Evolutionary conservation across 2,797 vertebrate genomes (phyloP), one percentile per base, ranked within the genome.

Genomic region (Myiotriccus ornatus): DNA sequence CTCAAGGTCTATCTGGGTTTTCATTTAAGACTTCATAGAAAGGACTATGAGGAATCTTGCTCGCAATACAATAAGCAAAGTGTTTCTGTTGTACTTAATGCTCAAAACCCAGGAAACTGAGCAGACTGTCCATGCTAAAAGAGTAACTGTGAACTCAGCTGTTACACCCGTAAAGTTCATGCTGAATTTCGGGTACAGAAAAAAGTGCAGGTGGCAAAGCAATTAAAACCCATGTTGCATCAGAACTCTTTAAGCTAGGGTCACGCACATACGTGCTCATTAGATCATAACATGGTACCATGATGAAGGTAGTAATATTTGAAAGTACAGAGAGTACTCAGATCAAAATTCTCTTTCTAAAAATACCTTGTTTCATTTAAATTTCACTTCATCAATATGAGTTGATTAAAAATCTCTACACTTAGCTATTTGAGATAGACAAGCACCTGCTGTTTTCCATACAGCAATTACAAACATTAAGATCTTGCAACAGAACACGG

Each of bases 401-500:
- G 57, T 78, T 94, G 90, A 95, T 94, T 97, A 94, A 95, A 97
- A 96, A 97, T 87, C 95, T 94, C 96, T 95, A 91, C 84, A 91
- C 91, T 96, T 83, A 95, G 91, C 73, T 90, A 78, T 95, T 47
- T 92, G 62, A 95, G 83, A 96, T 56, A 95, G 90, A 94, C 35
- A 93, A 96, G 87, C 94, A 97, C 91, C 94, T 97, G 95, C 94
- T 96, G 88, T 82, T 96, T 96, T 96, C 87, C 93, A 95, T 55
- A 73, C 60, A 97, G 94, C 93, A 97, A 97, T 97, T 97, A 97
- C 73, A 56, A 97, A 94, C 89, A 95, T 95, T 95, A 94, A 95
- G 83, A 91, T 44, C 88, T n/a, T 94, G 50, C 64, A 96, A 50
- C 59, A 95, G 92, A 97, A 96, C 69, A 89, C 78, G 77, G 63